Conservation (phyloP, 2,888 invertebrate genomes). For the Lamellibrachia satsuma region DNA sequence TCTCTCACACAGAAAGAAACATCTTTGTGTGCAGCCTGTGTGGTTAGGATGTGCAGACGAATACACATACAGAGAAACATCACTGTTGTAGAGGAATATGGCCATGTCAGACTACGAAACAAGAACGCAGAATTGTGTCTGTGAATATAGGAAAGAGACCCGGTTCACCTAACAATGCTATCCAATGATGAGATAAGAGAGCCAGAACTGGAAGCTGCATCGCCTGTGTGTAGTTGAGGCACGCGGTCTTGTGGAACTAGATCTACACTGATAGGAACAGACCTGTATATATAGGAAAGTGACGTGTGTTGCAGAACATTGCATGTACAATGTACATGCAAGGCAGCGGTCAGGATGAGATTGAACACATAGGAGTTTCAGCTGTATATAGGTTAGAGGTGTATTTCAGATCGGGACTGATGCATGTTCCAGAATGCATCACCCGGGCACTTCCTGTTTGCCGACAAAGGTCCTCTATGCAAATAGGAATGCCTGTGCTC, state of each 20-base stretch:
- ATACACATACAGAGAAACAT: neutral
- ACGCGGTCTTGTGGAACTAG: neutral
- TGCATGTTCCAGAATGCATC: neutral
- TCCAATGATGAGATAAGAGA: neutral
- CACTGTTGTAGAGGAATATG: neutral
- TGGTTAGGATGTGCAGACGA: neutral
- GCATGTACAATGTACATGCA: neutral
- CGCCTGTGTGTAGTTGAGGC: neutral
- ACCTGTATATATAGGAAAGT: neutral
- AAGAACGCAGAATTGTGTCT: neutral
- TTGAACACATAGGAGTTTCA: neutral
- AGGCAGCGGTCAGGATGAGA: neutral
- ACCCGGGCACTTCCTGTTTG: neutral
- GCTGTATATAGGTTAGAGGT: neutral
- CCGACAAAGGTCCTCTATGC: neutral
- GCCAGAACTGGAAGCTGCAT: neutral
- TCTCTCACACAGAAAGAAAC: neutral
- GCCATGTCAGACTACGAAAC: neutral
- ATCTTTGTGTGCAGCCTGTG: neutral
- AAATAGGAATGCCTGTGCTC: neutral
- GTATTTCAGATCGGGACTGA: neutral
- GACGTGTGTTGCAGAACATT: neutral
- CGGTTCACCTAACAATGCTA: neutral
- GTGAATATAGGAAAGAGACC: neutral
- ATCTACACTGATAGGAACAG: neutral